These are phyloP conservation scores for Semibalanus balanoides DNA, from an alignment of 1,140 invertebrate species.

Conservation along the genomic window DNA sequence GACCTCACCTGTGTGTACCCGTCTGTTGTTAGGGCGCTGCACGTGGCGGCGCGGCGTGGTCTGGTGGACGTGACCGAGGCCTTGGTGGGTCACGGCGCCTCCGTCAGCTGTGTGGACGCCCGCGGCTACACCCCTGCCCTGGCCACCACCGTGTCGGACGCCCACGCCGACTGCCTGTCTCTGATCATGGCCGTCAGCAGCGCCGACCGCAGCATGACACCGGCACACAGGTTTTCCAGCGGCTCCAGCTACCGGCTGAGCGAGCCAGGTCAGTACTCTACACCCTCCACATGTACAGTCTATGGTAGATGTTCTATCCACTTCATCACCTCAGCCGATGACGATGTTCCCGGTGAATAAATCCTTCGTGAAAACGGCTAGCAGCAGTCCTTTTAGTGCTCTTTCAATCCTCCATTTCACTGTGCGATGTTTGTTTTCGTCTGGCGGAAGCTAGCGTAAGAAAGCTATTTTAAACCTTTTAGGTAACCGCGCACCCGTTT, in stretches of 20 bases:
- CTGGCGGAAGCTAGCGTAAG: too few relatives aligned
- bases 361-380: too few relatives aligned
- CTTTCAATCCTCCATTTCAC: too few relatives aligned
- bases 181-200: neutral
- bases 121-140: conserved; percentile 7
- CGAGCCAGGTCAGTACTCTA: neutral
- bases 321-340: too few relatives aligned
- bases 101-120: conserved; percentile 4
- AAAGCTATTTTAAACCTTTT: too few relatives aligned
- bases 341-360: too few relatives aligned
- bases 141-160: neutral
- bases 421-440: too few relatives aligned
- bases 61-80: conserved; percentile 7
- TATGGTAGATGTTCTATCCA: too few relatives aligned
- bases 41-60: conserved; percentile 7
- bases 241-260: neutral
- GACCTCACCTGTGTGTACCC: too few relatives aligned
- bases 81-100: conserved; percentile 4
- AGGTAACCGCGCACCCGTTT: too few relatives aligned
- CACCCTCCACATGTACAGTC: too few relatives aligned
- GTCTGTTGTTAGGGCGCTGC: neutral
- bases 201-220: neutral
- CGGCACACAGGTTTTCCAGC: neutral
- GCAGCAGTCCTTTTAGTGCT: too few relatives aligned
- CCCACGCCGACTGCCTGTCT: neutral